Conservation (phyloP, 2,797 vertebrate genomes). For the Oryzias dopingdopingensis region DNA sequence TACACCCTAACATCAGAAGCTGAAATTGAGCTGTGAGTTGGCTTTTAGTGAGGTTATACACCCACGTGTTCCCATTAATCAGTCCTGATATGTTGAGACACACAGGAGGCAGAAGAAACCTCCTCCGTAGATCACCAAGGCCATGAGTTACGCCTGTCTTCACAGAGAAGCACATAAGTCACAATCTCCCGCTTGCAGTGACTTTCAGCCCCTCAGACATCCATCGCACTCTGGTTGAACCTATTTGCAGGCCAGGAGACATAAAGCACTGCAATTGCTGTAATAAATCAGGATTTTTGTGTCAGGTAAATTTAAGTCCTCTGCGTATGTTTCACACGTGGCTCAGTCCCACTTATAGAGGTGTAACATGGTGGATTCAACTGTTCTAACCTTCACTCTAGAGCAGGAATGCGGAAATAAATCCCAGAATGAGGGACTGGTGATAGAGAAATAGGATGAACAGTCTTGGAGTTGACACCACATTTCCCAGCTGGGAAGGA, state of each 20-base stretch:
- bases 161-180: slow-evolving; percentile 37
- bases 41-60: slow-evolving; percentile 9
- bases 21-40: not conserved
- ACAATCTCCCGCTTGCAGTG: slow-evolving; percentile 3
- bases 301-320: slow-evolving; percentile 12
- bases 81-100: slow-evolving; percentile 17
- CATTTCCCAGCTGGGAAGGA: slow-evolving; percentile 22
- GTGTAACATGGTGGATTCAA: slow-evolving; percentile 26
- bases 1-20: slow-evolving; percentile 6
- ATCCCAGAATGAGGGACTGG: slow-evolving; percentile 15
- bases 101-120: not conserved
- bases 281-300: slow-evolving; percentile 28
- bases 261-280: slow-evolving; percentile 20
- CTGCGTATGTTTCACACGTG: slow-evolving; percentile 1
- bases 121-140: slow-evolving; percentile 16
- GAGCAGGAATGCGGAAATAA: slow-evolving; percentile 4
- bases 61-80: slow-evolving; percentile 17
- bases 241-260: slow-evolving; percentile 2
- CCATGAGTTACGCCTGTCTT: slow-evolving; percentile 19
- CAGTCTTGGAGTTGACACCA: slow-evolving; percentile 19
- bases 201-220: slow-evolving; percentile 17
- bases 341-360: slow-evolving; percentile 13
- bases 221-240: slow-evolving; percentile 17
- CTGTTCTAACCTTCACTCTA: slow-evolving; percentile 18
- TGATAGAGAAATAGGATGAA: slow-evolving; percentile 7